Conservation (phyloP, 2,113 vertebrate species). For the Nibea albiflora region DNA sequence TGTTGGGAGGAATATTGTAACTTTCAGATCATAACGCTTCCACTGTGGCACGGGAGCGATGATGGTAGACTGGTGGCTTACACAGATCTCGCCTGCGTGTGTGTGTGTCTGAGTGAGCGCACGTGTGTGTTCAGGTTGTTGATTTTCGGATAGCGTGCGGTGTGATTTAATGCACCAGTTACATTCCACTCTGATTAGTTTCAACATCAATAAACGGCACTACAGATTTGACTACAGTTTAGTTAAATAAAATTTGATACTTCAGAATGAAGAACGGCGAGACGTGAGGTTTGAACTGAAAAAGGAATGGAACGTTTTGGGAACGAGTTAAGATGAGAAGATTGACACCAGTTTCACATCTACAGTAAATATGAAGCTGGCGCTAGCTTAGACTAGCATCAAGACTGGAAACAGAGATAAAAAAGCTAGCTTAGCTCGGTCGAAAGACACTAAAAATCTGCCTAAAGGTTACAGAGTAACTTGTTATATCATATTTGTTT, state of each 20-base stretch:
- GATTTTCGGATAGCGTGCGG: constrained; percentile 14
- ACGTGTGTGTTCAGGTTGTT: constrained; percentile 23
- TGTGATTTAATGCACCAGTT: constrained; percentile 38
- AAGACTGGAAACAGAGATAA: not conserved
- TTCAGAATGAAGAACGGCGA: not conserved
- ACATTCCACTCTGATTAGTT: constrained; percentile 54
- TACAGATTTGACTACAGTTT: not conserved
- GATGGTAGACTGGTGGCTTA: constrained; percentile 14
- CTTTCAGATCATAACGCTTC: constrained; percentile 63
- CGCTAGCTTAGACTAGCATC: not conserved
- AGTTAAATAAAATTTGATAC: constrained; percentile 16
- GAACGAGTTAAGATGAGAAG: not conserved
- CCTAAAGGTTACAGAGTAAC: not conserved
- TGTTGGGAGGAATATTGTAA: constrained; percentile 63
- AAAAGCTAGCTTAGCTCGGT: not conserved
- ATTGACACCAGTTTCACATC: not conserved
- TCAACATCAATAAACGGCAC: constrained; percentile 31
- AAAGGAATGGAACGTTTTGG: not conserved
- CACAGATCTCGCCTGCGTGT: constrained; percentile 1
- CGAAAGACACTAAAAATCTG: not conserved
- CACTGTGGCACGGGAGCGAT: constrained; percentile 32
- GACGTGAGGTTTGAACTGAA: not conserved
- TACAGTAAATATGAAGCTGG: not conserved
- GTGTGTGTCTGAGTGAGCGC: not conserved
- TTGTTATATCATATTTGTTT: not conserved